Conservation (phyloP, 2,888 invertebrate genomes). For the Ophraella communa region DNA sequence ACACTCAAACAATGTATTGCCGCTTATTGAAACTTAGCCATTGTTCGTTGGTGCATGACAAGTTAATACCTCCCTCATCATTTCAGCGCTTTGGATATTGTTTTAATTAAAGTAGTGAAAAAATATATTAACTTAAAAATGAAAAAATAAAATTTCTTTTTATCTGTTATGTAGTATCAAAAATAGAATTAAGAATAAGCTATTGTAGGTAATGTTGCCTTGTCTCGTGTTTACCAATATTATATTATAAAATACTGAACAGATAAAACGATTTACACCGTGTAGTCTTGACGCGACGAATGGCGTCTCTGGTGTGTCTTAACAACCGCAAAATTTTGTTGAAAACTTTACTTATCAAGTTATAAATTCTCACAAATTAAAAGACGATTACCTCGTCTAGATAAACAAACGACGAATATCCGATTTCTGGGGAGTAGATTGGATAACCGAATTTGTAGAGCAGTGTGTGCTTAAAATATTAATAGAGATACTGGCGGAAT, state of each 20-base stretch:
- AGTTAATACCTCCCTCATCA: not conserved
- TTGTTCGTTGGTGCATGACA: not conserved
- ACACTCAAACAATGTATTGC: not conserved
- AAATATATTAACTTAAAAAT: no score
- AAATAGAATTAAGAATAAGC: no score
- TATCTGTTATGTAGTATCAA: no score
- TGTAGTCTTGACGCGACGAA: no score
- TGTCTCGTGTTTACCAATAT: no score
- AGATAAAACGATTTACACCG: no score
- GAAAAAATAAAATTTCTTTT: no score
- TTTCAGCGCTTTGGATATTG: not conserved
- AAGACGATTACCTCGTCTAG: constrained; percentile 45
- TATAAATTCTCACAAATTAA: constrained; percentile 45
- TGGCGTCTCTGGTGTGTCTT: not conserved
- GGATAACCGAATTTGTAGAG: constrained; percentile 42
- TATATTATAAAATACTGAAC: no score
- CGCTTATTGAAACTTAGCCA: not conserved
- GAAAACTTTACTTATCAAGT: constrained; percentile 16
- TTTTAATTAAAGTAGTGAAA: no score
- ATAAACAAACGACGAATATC: constrained; percentile 50
- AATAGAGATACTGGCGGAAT: constrained; percentile 48
- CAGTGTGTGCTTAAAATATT: constrained; percentile 52
- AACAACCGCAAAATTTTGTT: constrained; percentile 12
- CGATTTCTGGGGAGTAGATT: constrained; percentile 44
- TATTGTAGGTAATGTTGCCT: no score